A percentile compares a stretch with the other conserved stretches of the same genome.
These are phyloP conservation scores for Falcaria lacertinaria DNA, from an alignment of 2,888 invertebrate species.

Conservation along the genomic window DNA sequence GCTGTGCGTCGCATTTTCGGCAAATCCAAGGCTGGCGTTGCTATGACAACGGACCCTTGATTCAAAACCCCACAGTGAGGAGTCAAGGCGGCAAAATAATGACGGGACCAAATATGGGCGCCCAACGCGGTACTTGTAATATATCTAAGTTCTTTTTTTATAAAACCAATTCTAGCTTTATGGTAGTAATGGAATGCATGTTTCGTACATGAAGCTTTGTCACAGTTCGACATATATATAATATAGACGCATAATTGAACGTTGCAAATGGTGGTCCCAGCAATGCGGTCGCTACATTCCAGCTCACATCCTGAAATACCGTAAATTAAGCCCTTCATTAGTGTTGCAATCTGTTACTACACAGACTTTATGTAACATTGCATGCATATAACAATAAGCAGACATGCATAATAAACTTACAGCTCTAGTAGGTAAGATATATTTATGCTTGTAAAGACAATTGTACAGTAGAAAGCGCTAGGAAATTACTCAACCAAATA, in stretches of 20 bases:
- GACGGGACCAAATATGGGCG: constrained; percentile 61
- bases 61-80: constrained; percentile 39
- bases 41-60: constrained; percentile 56
- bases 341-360: constrained; percentile 4
- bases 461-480: too few species aligned
- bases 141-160: background rate
- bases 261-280: constrained; percentile 19
- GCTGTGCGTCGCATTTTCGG: constrained; percentile 57
- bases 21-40: constrained; percentile 57
- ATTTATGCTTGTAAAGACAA: too few species aligned
- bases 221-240: background rate
- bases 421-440: too few species aligned
- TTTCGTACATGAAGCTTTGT: too few species aligned
- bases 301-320: constrained; percentile 7
- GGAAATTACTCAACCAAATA: too few species aligned
- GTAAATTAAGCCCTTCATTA: constrained; percentile 48
- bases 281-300: constrained; percentile 35
- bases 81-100: constrained; percentile 65
- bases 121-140: constrained; percentile 15
- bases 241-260: constrained; percentile 7
- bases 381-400: too few species aligned
- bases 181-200: too few species aligned
- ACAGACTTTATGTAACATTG: constrained; percentile 8
- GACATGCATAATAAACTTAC: too few species aligned
- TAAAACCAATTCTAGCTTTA: too few species aligned